phyloP scores from a whole-genome alignment of 2,797 vertebrate genomes.

The Premnoplex brunnescens region DNA sequence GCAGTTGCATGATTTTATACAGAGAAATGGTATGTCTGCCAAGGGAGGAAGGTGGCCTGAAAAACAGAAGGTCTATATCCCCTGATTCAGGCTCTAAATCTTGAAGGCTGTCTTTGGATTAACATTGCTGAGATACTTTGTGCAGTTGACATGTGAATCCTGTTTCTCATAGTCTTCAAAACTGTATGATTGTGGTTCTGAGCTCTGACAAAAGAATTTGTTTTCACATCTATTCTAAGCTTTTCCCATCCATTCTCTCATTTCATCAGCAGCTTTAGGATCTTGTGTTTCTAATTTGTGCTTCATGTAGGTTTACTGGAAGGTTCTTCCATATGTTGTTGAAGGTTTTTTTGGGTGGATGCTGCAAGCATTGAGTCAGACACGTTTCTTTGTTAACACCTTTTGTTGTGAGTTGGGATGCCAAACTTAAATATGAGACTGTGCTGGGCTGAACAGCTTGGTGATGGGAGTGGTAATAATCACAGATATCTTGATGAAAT shows the following conservation, averaged over 20 bases:
- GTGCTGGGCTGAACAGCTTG: slow-evolving; percentile 64
- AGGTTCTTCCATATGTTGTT: not conserved
- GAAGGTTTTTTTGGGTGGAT: not conserved
- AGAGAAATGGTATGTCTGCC: not conserved
- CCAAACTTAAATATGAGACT: slow-evolving; percentile 62
- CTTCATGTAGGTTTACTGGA: not conserved
- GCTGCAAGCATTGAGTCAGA: not conserved
- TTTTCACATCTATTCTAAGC: not conserved
- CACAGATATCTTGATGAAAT: slow-evolving; percentile 73
- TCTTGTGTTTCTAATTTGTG: not conserved
- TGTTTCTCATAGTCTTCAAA: not conserved
- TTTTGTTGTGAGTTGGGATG: slow-evolving; percentile 56
- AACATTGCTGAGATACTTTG: not conserved
- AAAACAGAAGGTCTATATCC: not conserved
- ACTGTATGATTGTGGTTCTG: not conserved
- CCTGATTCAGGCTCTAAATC: not conserved
- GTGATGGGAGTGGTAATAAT: slow-evolving; percentile 71
- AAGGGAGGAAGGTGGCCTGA: not conserved
- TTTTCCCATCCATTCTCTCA: not conserved
- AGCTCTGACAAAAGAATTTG: not conserved
- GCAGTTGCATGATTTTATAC: not conserved
- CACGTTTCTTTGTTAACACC: not conserved
- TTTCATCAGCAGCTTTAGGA: not conserved
- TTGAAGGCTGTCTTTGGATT: not conserved
- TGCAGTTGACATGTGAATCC: not conserved